Percentiles rank a stretch among this genome's conserved stretches.
phyloP scores from a whole-genome alignment of 2,888 invertebrate species.

The Lysandra coridon region DNA sequence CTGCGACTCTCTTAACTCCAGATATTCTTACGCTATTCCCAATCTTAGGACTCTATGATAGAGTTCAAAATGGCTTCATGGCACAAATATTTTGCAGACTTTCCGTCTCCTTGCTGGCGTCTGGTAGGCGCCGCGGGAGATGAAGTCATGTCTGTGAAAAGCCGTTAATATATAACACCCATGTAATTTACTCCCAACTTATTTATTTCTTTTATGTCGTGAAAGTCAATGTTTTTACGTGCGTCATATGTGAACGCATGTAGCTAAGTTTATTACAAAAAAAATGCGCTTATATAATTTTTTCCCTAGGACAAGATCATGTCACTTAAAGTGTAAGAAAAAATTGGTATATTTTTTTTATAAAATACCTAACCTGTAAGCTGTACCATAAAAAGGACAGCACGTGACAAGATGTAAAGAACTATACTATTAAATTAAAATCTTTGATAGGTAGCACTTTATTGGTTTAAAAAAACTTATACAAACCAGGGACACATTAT shows the following conservation, averaged over 20 bases:
- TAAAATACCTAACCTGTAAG: too few relatives aligned
- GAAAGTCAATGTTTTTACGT: background rate
- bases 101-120: conserved; percentile 42
- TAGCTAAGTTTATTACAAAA: background rate
- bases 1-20: background rate
- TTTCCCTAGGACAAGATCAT: too few relatives aligned
- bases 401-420: too few relatives aligned
- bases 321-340: too few relatives aligned
- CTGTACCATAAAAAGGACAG: too few relatives aligned
- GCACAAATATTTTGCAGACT: conserved; percentile 38
- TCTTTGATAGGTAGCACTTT: too few relatives aligned
- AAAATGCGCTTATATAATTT: background rate
- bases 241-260: background rate
- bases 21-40: background rate
- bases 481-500: too few relatives aligned
- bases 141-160: conserved; percentile 38
- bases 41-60: conserved; percentile 20
- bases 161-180: conserved; percentile 7
- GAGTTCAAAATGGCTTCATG: conserved; percentile 32
- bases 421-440: too few relatives aligned
- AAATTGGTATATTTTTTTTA: too few relatives aligned
- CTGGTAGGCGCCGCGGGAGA: conserved; percentile 38
- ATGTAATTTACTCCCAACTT: conserved; percentile 26
- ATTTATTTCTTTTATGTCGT: background rate
- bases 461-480: too few relatives aligned